Base-by-base conservation (phyloP, 2,888 invertebrate species). In the Gnatocerus cornutus region DNA sequence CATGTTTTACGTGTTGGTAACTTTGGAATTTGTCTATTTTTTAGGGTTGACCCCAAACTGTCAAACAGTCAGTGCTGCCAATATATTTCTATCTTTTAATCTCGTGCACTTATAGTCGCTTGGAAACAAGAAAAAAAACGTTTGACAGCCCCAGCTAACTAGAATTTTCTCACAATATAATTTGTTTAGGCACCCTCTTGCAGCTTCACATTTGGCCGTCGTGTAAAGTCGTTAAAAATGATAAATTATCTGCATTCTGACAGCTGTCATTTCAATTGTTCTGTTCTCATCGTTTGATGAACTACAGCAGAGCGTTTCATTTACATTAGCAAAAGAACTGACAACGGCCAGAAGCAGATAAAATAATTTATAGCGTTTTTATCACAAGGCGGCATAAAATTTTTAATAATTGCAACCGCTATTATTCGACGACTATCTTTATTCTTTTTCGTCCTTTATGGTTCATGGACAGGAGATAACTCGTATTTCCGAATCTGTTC, bases 181-280 rank as follows among this genome's bases (percentile, higher is more conserved):
- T n/a, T n/a, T n/a, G n/a, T n/a, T n/a, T n/a, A n/a, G n/a, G n/a
- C n/a, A n/a, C n/a, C n/a, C n/a, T n/a, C 21, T 1, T 21, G 4
- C 21, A 21, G 37, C 7, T 7, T 2, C 37, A 37, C 37, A 27
- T 48, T 14, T 48, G 27, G 48, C 27, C 21, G 48, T 48, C 48
- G 48, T 48, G 21, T 27, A 48, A 48, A 48, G 48, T 48, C 48
- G 48, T 48, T 48, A 48, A 48, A 48, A 48, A 48, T 27, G 48
- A 48, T 48, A 21, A 48, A 27, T 48, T 48, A 27, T 48, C 27
- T 10, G 48, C n/a, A 16, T 10, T 21, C 48, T 48, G 48, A 10
- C 48, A 48, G 48, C 48, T 27, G 48, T 48, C 48, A 27, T 16
- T 46, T 13, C 46, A 46, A 46, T 48, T 48, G 48, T 48, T 48